A percentile compares a stretch with the other conserved stretches of the same genome.
Evolutionary conservation across 2,888 invertebrate genomes (phyloP).

Genomic region (Muscina levida): DNA sequence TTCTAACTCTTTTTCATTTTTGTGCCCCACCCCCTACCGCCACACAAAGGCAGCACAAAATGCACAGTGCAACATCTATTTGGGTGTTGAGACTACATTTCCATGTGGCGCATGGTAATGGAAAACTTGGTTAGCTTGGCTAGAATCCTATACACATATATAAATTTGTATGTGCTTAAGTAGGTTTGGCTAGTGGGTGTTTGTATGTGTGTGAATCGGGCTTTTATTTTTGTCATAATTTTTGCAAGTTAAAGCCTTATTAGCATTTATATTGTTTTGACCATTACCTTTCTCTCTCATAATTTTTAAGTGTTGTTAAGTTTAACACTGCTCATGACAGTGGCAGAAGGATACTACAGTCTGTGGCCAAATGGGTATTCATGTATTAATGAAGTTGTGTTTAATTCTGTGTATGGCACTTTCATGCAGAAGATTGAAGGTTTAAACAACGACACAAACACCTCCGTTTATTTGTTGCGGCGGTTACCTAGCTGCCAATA

Average conservation of each 20-base stretch:
- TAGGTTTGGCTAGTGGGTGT: slow-evolving; percentile 16
- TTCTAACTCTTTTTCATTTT: too few species aligned
- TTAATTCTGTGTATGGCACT: too few species aligned
- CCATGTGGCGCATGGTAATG: not conserved
- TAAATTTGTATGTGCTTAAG: not conserved
- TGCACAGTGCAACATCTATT: not conserved
- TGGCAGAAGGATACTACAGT: not conserved
- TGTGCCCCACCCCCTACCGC: not conserved
- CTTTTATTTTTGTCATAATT: slow-evolving; percentile 51
- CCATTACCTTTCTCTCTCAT: slow-evolving; percentile 50
- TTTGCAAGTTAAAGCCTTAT: slow-evolving; percentile 58
- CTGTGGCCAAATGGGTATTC: not conserved
- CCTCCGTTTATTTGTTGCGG: too few species aligned
- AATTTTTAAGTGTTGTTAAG: slow-evolving; percentile 37
- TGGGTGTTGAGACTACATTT: not conserved
- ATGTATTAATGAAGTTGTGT: slow-evolving; percentile 14
- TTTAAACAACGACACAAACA: too few species aligned
- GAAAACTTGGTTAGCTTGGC: not conserved
- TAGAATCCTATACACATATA: too few species aligned
- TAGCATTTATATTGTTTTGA: slow-evolving; percentile 66
- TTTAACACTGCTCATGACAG: slow-evolving; percentile 19
- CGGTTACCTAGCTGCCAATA: too few species aligned
- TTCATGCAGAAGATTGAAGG: too few species aligned
- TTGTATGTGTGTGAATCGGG: slow-evolving; percentile 7
- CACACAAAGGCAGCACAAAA: not conserved